Percentiles rank a stretch among this genome's conserved stretches.
phyloP scores from a whole-genome alignment of 1,140 invertebrate species.

The Bathynomus jamesi region DNA sequence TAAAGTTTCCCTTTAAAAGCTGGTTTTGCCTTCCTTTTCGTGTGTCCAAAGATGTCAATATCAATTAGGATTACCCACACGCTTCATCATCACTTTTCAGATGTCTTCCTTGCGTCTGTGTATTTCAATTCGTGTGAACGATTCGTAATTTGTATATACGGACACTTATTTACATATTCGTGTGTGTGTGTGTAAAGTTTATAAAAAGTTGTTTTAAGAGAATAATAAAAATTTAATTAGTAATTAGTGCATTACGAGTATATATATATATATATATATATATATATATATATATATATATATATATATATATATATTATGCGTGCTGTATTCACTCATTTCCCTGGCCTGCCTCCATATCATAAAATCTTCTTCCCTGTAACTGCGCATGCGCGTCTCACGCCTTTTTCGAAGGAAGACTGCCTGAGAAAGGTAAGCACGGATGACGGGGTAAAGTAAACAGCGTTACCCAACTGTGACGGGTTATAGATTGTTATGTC shows the following conservation, averaged over 20 bases:
- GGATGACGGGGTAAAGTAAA: neutral
- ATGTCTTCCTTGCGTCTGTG: no score
- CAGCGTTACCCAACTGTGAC: neutral
- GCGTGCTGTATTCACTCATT: neutral
- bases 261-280: conserved; percentile 9
- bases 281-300: conserved; percentile 9
- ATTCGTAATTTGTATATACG: neutral
- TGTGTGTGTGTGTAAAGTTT: no score
- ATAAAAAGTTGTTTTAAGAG: no score
- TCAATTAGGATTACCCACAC: neutral
- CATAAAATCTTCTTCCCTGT: neutral
- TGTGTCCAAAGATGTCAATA: neutral
- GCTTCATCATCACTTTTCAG: no score
- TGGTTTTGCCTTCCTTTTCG: no score
- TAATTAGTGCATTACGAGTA: no score
- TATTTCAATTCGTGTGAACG: no score
- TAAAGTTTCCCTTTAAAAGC: no score
- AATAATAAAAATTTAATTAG: no score
- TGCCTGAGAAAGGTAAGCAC: neutral
- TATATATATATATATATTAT: conserved; percentile 5
- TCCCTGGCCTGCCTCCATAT: neutral
- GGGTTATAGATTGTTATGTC: neutral
- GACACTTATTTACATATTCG: neutral
- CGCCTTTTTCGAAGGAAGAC: no score
- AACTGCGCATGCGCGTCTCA: no score